Base-by-base conservation (phyloP, 2,797 vertebrate species). In the Gallirallus australis region DNA sequence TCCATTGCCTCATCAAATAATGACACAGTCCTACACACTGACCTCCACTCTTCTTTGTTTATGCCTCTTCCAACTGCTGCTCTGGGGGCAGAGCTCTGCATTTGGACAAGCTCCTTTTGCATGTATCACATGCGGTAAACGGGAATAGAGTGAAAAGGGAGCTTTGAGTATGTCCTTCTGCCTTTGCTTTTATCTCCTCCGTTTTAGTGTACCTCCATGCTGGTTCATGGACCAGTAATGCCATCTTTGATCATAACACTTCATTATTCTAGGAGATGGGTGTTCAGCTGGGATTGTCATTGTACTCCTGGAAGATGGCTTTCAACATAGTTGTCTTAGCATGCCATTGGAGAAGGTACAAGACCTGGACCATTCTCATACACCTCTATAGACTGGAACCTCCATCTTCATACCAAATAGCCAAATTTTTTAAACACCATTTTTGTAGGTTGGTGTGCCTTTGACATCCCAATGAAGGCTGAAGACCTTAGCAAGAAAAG, bases 1-100 rank as follows among this genome's bases (percentile, higher is more conserved):
- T 65, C 63, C 35, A 68, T 68, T 95, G 53, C 68, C 75, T 92
- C 76, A 47, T 64, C 63, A 90, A 92, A 94, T 54, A 92, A 59
- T 21, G 60, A 79, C 37, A 89, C 23, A 70, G 77, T 50, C 68
- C 52, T 54, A 77, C 77, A 90, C 28, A 42, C 57, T 27, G 0
- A 35, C 45, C 33, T 94, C 39, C 33, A 25, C 23, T 84, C 35
- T 12, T 54, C 39, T 82, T 77, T 85, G 40, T 76, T 72, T 66
- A 71, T 7, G 11, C 13, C 39, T 87, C 71, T 77, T 70, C 40
- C 65, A 45, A 19, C 24, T 92, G 40, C 70, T 80, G 52, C 61
- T 76, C 60, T 89, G 28, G 30, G 14, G 23, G 33, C 40, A 77
- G 31, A 68, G 33, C 45, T 93, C 37, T 79, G 69, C 66, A 64